phyloP scores from a whole-genome alignment of 2,888 invertebrate genomes.

The Eilema depressum region DNA sequence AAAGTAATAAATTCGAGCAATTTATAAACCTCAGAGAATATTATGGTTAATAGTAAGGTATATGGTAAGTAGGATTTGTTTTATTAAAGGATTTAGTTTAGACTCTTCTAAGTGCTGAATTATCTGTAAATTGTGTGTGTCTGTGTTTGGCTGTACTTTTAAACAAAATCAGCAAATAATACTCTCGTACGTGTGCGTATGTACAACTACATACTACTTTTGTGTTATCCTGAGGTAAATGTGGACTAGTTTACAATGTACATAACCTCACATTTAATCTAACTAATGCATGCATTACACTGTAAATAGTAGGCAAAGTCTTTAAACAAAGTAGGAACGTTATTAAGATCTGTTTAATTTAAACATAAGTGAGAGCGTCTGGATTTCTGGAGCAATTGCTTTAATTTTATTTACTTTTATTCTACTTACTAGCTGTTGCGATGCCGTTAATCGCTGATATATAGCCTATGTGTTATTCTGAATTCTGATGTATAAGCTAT shows the following conservation, averaged over 20 bases:
- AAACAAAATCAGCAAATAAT: background rate
- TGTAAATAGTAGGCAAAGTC: slow-evolving; percentile 2
- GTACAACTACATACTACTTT: background rate
- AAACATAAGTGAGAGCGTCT: too few relatives aligned
- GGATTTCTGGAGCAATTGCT: background rate
- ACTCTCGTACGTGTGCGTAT: background rate
- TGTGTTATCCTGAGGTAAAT: background rate
- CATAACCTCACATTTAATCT: slow-evolving; percentile 3
- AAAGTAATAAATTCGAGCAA: too few relatives aligned
- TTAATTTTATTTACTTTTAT: too few relatives aligned
- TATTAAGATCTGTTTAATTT: background rate
- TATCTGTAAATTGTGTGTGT: too few relatives aligned
- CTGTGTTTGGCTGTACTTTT: background rate
- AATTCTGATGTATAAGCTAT: too few relatives aligned
- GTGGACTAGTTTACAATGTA: background rate
- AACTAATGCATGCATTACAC: background rate
- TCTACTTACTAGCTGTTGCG: too few relatives aligned
- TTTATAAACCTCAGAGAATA: too few relatives aligned
- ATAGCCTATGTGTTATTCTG: too few relatives aligned
- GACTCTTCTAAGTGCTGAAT: background rate
- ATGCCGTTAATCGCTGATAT: too few relatives aligned
- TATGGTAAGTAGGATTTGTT: too few relatives aligned
- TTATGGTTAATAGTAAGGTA: too few relatives aligned
- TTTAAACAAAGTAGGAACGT: slow-evolving; percentile 1
- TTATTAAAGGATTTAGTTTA: too few relatives aligned